These are phyloP conservation scores for Sceliomorpha sp. DNA, from an alignment of 2,888 invertebrate species.

Conservation along the genomic window DNA sequence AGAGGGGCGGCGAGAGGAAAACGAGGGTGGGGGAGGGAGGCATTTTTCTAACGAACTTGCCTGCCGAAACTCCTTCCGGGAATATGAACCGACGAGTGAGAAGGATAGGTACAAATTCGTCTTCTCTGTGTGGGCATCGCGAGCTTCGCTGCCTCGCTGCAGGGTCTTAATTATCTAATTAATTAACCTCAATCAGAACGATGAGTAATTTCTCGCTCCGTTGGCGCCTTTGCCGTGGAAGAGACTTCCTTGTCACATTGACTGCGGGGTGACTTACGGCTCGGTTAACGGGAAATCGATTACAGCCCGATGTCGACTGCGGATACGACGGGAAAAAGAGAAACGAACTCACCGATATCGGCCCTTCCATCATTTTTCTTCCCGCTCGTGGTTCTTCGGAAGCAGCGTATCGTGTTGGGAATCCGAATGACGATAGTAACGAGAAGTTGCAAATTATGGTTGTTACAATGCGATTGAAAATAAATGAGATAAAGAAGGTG, in stretches of 20 bases:
- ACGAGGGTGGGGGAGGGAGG: slow-evolving; percentile 56
- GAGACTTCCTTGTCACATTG: slow-evolving; percentile 79
- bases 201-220: slow-evolving; percentile 80
- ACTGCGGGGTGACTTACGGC: slow-evolving; percentile 77
- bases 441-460: too few relatives aligned
- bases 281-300: slow-evolving; percentile 80
- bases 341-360: slow-evolving; percentile 16
- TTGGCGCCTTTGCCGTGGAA: slow-evolving; percentile 76
- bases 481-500: too few relatives aligned
- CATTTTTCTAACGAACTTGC: slow-evolving; percentile 69
- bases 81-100: slow-evolving; percentile 33
- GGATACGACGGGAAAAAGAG: slow-evolving; percentile 37
- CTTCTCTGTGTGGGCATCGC: slow-evolving; percentile 45
- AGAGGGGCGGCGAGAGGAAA: slow-evolving; percentile 56
- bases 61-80: slow-evolving; percentile 55
- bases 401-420: slow-evolving; percentile 4
- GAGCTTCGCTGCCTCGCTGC: slow-evolving; percentile 60
- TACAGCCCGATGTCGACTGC: slow-evolving; percentile 68
- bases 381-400: slow-evolving; percentile 24
- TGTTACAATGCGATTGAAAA: too few relatives aligned
- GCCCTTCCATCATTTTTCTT: slow-evolving; percentile 34
- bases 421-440: background rate
- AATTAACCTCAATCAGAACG: slow-evolving; percentile 81
- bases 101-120: slow-evolving; percentile 35
- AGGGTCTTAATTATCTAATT: slow-evolving; percentile 80